Conservation (phyloP, 2,113 vertebrate species). For the Rhodinocichla rosea region DNA sequence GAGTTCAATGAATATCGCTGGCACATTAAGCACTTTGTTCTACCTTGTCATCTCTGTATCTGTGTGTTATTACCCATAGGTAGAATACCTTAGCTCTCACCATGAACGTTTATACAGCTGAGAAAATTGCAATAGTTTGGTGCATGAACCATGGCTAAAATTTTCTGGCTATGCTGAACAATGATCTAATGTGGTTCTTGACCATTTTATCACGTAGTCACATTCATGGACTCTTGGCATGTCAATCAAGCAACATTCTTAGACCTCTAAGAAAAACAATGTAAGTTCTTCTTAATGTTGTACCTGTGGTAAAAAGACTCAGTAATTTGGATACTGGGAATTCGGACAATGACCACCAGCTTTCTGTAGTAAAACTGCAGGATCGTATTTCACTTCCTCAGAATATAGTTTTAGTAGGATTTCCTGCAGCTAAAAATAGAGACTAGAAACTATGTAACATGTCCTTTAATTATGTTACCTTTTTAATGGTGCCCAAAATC, state of each 20-base stretch:
- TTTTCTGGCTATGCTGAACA: not conserved
- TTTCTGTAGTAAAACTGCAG: not conserved
- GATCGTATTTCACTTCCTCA: not conserved
- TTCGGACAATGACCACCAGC: not conserved
- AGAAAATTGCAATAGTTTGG: not conserved
- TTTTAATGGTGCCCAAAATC: conserved; percentile 32
- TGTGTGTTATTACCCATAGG: not conserved
- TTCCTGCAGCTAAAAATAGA: not conserved
- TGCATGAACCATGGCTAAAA: not conserved
- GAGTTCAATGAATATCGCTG: not conserved
- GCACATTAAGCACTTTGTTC: not conserved
- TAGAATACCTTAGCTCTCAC: not conserved
- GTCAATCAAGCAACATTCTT: not conserved
- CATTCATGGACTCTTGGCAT: not conserved
- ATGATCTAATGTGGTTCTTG: not conserved
- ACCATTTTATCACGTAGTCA: not conserved
- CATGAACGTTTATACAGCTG: not conserved
- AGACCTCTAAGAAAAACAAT: not conserved
- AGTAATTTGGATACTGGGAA: not conserved
- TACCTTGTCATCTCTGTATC: rapidly evolving
- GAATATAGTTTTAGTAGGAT: not conserved
- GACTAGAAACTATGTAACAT: not conserved
- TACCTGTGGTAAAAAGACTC: not conserved
- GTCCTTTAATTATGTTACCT: not conserved
- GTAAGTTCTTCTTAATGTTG: not conserved